phyloP scores from a whole-genome alignment of 2,113 vertebrate genomes.

The Parus major region DNA sequence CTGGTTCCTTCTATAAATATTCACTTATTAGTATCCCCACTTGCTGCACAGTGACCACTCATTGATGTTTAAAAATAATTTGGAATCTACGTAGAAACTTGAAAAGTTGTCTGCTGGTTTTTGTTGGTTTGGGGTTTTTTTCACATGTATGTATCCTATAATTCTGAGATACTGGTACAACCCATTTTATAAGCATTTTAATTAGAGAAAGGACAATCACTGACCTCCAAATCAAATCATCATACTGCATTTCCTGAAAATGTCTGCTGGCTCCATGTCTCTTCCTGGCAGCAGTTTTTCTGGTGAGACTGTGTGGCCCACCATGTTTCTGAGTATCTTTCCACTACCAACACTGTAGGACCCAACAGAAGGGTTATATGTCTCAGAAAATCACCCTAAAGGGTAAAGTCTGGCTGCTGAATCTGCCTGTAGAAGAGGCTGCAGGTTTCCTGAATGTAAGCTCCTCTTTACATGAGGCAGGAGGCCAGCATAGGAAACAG shows the following conservation, averaged over 20 bases:
- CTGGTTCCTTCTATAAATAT: not conserved
- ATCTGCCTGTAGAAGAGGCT: not conserved
- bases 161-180: not conserved
- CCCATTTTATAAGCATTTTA: not conserved
- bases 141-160: not conserved
- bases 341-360: not conserved
- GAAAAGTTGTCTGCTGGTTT: not conserved
- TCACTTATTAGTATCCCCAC: not conserved
- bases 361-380: not conserved
- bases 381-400: not conserved
- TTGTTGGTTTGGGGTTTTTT: accelerated
- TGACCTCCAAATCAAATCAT: not conserved
- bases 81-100: not conserved
- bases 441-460: not conserved
- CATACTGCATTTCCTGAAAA: not conserved
- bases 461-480: not conserved
- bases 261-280: not conserved
- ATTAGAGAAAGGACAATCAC: not conserved
- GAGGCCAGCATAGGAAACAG: accelerated
- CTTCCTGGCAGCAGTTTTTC: not conserved
- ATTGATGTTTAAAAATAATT: not conserved
- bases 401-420: not conserved
- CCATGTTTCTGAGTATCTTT: not conserved
- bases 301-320: not conserved
- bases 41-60: not conserved